Evolutionary conservation across 1,140 invertebrate genomes (phyloP).

Genomic region (Drosophila erecta): DNA sequence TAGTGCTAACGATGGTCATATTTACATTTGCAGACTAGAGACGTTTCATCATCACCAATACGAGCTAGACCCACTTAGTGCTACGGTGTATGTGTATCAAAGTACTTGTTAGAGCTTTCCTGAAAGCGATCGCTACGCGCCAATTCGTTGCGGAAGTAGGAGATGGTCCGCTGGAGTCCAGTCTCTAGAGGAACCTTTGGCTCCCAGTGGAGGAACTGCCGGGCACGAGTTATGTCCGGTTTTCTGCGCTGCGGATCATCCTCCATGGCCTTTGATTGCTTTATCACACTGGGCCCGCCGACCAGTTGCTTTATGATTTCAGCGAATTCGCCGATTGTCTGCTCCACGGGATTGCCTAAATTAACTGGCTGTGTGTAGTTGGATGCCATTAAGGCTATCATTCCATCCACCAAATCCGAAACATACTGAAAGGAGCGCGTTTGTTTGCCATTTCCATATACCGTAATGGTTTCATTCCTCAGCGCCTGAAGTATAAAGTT

Average conservation of each 20-base stretch:
- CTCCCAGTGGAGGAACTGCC: conserved; percentile 94
- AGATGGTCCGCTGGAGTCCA: conserved; percentile 94
- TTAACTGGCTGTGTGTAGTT: conserved; percentile 98
- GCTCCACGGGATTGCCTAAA: conserved; percentile 99
- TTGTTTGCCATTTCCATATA: conserved; percentile 98
- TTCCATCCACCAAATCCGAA: conserved; percentile 97
- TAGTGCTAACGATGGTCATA: conserved; percentile 78
- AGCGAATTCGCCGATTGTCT: conserved; percentile 98
- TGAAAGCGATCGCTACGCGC: conserved; percentile 86
- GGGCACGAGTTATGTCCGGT: conserved; percentile 96
- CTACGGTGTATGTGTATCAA: conserved; percentile 64
- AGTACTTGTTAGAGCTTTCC: conserved; percentile 78
- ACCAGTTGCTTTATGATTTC: conserved; percentile 94
- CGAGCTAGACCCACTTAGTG: conserved; percentile 32
- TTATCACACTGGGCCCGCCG: conserved; percentile 93
- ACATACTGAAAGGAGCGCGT: conserved; percentile 99
- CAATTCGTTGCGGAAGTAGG: conserved; percentile 95
- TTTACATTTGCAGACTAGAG: conserved; percentile 81
- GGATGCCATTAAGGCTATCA: conserved; percentile 96
- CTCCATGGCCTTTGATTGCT: conserved; percentile 92
- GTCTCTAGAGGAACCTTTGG: conserved; percentile 94
- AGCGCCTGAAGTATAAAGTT: conserved; percentile 99
- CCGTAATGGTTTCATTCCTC: conserved; percentile 97
- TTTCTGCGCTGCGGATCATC: conserved; percentile 98
- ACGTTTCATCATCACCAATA: conserved; percentile 55